Evolutionary conservation across 1,140 invertebrate species (phyloP).

Genomic region (Mizuhopecten yessoensis): DNA sequence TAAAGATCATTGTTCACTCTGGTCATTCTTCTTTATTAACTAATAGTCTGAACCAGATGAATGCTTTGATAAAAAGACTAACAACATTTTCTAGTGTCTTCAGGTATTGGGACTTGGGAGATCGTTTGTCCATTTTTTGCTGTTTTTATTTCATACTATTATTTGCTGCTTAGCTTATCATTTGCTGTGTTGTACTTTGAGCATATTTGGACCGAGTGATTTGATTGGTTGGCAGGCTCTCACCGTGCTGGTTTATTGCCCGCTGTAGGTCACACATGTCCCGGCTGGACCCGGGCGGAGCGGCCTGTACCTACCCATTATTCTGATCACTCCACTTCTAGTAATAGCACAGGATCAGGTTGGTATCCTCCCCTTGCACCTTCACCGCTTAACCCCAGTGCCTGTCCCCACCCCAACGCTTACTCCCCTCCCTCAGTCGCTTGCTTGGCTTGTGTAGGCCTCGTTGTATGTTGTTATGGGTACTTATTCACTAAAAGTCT

Average conservation of each 20-base stretch:
- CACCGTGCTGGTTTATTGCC: slow-evolving; percentile 58
- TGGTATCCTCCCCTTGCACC: slow-evolving; percentile 58
- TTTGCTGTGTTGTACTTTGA: slow-evolving; percentile 47
- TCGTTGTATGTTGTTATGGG: background rate
- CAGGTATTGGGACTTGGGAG: slow-evolving; percentile 24
- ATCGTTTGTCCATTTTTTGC: background rate
- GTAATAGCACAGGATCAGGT: slow-evolving; percentile 73
- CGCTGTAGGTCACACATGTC: slow-evolving; percentile 64
- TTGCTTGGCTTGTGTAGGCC: background rate
- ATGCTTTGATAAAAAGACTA: background rate
- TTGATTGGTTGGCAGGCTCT: slow-evolving; percentile 63
- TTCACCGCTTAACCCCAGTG: slow-evolving; percentile 33
- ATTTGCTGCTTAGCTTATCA: slow-evolving; percentile 35
- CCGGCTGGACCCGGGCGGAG: slow-evolving; percentile 69
- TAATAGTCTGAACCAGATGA: background rate
- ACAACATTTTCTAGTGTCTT: background rate
- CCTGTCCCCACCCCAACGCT: background rate
- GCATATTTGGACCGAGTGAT: slow-evolving; percentile 48
- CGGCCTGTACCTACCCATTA: slow-evolving; percentile 61
- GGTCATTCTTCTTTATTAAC: too few species aligned
- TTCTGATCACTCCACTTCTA: slow-evolving; percentile 70
- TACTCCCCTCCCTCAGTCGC: background rate
- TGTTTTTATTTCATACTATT: background rate
- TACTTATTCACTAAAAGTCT: too few species aligned
- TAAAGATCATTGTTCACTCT: background rate